Evolutionary conservation across 1,140 invertebrate genomes (phyloP).

Genomic region (Dendrolimus punctatus): DNA sequence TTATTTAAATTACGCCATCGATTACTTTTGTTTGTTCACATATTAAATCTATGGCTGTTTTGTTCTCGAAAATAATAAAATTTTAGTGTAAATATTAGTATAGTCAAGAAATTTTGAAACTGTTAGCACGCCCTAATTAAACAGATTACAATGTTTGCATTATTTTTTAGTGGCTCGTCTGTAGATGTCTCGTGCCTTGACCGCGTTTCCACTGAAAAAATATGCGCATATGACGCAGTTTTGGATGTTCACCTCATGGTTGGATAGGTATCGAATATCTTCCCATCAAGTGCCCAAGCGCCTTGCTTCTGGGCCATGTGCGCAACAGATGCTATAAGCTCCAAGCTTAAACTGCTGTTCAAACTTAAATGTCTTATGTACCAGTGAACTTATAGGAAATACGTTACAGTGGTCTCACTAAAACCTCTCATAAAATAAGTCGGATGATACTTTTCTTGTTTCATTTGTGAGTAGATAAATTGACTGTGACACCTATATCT

Average conservation of each 20-base stretch:
- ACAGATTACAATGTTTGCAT: conserved; percentile 8
- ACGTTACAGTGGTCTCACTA: no score
- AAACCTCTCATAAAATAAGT: no score
- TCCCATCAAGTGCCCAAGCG: conserved; percentile 35
- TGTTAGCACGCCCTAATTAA: conserved; percentile 19
- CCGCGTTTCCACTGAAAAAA: conserved; percentile 37
- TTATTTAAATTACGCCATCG: no score
- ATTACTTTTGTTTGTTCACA: no score
- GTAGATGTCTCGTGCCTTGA: conserved; percentile 30
- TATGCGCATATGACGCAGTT: conserved; percentile 40
- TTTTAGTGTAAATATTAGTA: not conserved
- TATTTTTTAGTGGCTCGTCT: conserved; percentile 13
- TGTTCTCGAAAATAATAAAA: no score
- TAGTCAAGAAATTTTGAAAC: conserved; percentile 6
- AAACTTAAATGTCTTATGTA: conserved; percentile 5
- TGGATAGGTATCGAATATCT: conserved; percentile 40
- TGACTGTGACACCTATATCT: no score
- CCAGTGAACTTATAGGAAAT: not conserved
- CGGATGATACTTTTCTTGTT: no score
- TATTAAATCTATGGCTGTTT: no score
- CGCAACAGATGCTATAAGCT: conserved; percentile 48
- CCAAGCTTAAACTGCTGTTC: conserved; percentile 22
- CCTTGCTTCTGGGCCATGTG: conserved; percentile 44
- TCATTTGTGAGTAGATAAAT: no score
- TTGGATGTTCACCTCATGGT: conserved; percentile 24